These are phyloP conservation scores for Drosophila austrosaltans DNA, from an alignment of 2,888 invertebrate genomes.

Conservation along the genomic window DNA sequence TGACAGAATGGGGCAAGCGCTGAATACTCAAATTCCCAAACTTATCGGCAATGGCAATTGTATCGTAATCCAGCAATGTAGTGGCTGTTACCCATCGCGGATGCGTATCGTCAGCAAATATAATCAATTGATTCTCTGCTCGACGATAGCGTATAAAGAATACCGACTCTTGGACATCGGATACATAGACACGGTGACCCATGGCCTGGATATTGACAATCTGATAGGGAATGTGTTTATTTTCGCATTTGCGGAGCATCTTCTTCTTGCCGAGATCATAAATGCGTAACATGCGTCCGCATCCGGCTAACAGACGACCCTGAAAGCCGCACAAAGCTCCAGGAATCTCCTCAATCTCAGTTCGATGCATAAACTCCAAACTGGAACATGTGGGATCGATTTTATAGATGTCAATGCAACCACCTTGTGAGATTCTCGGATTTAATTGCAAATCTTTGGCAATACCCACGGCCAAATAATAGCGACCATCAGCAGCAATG, in stretches of 20 bases:
- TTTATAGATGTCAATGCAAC: conserved; percentile 93
- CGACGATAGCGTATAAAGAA: conserved; percentile 97
- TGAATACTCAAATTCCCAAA: conserved; percentile 98
- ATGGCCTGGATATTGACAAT: conserved; percentile 97
- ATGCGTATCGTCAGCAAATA: conserved; percentile 99
- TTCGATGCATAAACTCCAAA: conserved; percentile 96
- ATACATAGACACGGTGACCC: conserved; percentile 96
- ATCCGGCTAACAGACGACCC: conserved; percentile 95
- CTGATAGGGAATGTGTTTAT: conserved; percentile 97
- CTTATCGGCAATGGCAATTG: conserved; percentile 98
- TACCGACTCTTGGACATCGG: conserved; percentile 98
- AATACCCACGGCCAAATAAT: conserved; percentile 93
- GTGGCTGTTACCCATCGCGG: conserved; percentile 98
- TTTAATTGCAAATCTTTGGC: conserved; percentile 95
- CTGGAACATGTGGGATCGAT: conserved; percentile 90
- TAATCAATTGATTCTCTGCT: conserved; percentile 97
- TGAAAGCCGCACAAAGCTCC: conserved; percentile 95
- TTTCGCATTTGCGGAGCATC: conserved; percentile 98
- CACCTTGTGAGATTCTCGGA: conserved; percentile 92
- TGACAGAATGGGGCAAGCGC: conserved; percentile 94
- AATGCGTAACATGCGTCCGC: conserved; percentile 94
- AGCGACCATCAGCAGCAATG: conserved; percentile 84
- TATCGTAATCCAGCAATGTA: conserved; percentile 96
- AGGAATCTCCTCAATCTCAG: conserved; percentile 95
- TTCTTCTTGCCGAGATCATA: conserved; percentile 99